Evolutionary conservation across 2,113 vertebrate species (phyloP).

Genomic region (Nesoenas mayeri): DNA sequence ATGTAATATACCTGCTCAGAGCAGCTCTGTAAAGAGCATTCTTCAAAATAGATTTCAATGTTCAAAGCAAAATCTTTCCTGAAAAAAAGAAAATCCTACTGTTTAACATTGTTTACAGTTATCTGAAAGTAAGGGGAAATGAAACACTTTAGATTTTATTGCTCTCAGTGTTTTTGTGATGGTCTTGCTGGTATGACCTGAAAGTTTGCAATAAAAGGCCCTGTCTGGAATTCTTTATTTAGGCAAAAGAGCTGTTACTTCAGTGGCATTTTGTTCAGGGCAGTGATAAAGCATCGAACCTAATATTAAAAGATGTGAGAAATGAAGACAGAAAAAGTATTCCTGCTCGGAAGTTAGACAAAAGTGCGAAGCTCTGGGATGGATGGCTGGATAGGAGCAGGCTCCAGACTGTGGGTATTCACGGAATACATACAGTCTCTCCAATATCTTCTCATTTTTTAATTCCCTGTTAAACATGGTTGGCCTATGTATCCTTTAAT

Average conservation of each 20-base stretch:
- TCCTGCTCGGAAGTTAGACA: neutral
- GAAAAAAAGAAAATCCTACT: conserved; percentile 3
- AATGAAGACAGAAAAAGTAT: neutral
- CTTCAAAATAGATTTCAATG: neutral
- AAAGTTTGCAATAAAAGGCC: neutral
- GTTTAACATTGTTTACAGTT: conserved; percentile 48
- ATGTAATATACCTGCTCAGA: neutral
- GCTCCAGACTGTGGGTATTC: neutral
- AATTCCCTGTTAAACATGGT: neutral
- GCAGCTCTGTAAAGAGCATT: neutral
- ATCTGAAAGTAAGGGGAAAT: conserved; percentile 62
- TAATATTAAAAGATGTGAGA: neutral
- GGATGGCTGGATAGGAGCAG: neutral
- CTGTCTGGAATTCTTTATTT: conserved; percentile 50
- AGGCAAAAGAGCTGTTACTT: conserved; percentile 21
- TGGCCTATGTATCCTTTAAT: neutral
- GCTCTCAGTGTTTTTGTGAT: conserved; percentile 45
- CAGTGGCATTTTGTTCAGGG: neutral
- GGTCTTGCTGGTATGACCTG: conserved; percentile 19
- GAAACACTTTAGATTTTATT: conserved; percentile 66
- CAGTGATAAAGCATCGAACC: neutral
- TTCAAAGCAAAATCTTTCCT: conserved; percentile 7
- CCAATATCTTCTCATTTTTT: neutral
- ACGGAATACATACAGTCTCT: neutral
- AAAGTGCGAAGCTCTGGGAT: neutral